These are phyloP conservation scores for Aspidoscelis tigris DNA, from an alignment of 2,113 vertebrate species.

Conservation along the genomic window DNA sequence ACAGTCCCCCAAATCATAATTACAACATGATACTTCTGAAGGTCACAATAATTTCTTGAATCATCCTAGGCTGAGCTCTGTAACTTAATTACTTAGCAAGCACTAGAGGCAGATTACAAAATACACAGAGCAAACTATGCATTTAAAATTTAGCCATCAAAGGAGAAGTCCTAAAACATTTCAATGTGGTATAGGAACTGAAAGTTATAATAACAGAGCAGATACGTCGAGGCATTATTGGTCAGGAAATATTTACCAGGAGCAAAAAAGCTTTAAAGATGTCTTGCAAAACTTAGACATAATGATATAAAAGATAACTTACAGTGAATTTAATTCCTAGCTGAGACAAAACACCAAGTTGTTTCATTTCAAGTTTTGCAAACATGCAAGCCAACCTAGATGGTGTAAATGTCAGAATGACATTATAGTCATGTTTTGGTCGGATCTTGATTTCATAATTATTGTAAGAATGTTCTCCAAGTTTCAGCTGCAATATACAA, in stretches of 20 bases:
- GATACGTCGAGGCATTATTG: too few species aligned
- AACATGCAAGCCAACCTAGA: slow-evolving; percentile 91
- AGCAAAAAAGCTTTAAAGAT: background rate
- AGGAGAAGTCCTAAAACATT: too few species aligned
- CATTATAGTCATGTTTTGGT: slow-evolving; percentile 85
- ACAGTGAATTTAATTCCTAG: slow-evolving; percentile 95
- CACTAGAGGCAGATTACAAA: too few species aligned
- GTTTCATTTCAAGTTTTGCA: slow-evolving; percentile 97
- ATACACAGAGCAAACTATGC: too few species aligned
- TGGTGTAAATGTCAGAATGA: slow-evolving; percentile 90
- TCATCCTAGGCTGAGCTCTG: too few species aligned
- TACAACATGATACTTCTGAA: too few species aligned
- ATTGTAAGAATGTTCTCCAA: slow-evolving; percentile 85
- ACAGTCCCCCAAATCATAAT: too few species aligned
- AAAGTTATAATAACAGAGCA: too few species aligned
- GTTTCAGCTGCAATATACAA: slow-evolving; percentile 82
- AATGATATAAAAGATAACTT: slow-evolving; percentile 58
- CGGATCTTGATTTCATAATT: slow-evolving; percentile 88
- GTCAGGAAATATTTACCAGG: background rate
- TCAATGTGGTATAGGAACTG: too few species aligned
- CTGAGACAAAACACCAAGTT: slow-evolving; percentile 83
- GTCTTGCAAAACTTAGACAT: background rate
- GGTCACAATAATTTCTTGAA: too few species aligned
- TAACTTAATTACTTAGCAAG: background rate
- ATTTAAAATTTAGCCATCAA: too few species aligned